phyloP scores from a whole-genome alignment of 2,797 vertebrate genomes.

The Cyclura pinguis region DNA sequence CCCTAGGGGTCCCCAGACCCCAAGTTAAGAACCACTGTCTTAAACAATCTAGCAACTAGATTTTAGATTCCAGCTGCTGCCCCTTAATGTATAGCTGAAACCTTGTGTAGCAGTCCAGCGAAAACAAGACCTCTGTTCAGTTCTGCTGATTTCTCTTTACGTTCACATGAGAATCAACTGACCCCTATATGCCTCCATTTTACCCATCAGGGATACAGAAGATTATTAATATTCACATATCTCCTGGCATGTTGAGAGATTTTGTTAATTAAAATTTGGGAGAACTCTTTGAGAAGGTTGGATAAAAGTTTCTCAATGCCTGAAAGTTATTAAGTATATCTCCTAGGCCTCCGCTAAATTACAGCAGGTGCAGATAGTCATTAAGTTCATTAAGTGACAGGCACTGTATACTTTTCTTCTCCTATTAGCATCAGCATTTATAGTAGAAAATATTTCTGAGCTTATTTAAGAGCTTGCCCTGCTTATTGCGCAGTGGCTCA shows the following conservation, averaged over 20 bases:
- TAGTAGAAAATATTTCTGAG: constrained; percentile 61
- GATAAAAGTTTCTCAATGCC: constrained; percentile 67
- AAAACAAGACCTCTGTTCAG: constrained; percentile 55
- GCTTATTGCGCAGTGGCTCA: constrained; percentile 63
- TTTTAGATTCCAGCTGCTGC: neutral
- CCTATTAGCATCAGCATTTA: constrained; percentile 54
- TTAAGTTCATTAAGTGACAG: constrained; percentile 74
- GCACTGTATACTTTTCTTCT: constrained; percentile 68
- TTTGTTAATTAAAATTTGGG: constrained; percentile 71
- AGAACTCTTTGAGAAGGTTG: constrained; percentile 67
- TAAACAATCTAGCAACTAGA: neutral
- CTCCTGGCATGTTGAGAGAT: constrained; percentile 17
- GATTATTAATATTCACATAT: constrained; percentile 19
- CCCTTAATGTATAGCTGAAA: constrained; percentile 18
- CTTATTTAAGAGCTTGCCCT: constrained; percentile 62
- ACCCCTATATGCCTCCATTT: neutral
- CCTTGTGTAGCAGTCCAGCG: neutral
- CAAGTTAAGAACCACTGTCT: no score
- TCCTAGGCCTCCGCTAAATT: constrained; percentile 69
- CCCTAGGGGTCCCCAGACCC: no score
- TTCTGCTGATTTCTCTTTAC: constrained; percentile 61
- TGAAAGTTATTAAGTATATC: constrained; percentile 72
- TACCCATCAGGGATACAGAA: neutral
- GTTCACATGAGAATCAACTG: constrained; percentile 40
- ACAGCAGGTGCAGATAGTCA: constrained; percentile 71